Base-by-base conservation (phyloP, 2,888 invertebrate genomes). In the Calliopum simillimum region DNA sequence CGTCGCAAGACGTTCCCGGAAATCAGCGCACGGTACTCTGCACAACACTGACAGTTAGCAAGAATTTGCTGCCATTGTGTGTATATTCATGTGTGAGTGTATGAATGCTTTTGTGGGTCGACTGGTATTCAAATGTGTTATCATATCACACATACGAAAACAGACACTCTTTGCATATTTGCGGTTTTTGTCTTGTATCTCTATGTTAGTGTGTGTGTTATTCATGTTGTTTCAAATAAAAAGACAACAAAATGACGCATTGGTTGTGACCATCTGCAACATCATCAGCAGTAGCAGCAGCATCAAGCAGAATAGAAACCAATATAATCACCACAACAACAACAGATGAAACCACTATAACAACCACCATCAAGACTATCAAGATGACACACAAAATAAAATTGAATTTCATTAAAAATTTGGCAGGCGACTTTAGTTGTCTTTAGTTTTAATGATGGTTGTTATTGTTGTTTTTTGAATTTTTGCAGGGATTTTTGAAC, bases 1-100 rank as follows among this genome's bases (percentile, higher is more conserved):
- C 73, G 72, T 75, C 75, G 69, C 8, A 69, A 77, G 71, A 73
- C 73, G 74, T 76, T 73, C 75, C 76, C 76, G 74, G 70, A 69
- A 74, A 71, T 72, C 71, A 73, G 66, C 67, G 41, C 67, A 67
- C 67, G 67, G 59, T 19, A 67, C 49, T 67, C 19, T 59, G 67
- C 67, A 49, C 67, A 59, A 19, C 47, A 25, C 53, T 65, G 67
- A 67, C 67, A 67, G 58, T 67, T 58, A 56, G 25, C 47, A 44
- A 16, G 44, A 33, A 46, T 14, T 41, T 41, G 64, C 43, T 41
- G 51, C 16, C 8, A 33, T 33, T 33, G 33, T 33, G 33, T 25
- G 25, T 25, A 25, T 25, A 25, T 25, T 5, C 5, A 25, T 25
- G 25, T 33, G 33, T 6, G 8, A 8, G 8, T 1, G 33, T 33